These are phyloP conservation scores for Vespertilio murinus DNA, from an alignment of 2,797 vertebrate genomes.

Conservation along the genomic window DNA sequence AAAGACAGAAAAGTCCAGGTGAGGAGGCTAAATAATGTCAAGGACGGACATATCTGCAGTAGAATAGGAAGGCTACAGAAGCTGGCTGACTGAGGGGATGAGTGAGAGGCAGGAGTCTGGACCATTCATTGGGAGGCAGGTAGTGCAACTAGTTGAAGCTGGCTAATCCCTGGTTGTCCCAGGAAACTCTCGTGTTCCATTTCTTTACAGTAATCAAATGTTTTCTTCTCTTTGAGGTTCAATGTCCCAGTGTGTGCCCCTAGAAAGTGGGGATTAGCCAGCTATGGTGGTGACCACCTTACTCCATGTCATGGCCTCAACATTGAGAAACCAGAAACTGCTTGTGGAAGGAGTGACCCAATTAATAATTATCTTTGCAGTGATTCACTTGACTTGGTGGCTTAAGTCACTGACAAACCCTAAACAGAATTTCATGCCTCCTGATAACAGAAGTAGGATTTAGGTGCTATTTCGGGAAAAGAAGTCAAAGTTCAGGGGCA, in stretches of 20 bases:
- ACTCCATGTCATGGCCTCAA: fast-evolving
- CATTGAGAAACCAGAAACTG: neutral
- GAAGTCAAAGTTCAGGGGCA: neutral
- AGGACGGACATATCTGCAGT: neutral
- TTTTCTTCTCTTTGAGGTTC: neutral
- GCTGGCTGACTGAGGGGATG: neutral
- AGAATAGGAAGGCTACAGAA: neutral
- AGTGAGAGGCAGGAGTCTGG: neutral
- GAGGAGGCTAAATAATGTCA: neutral
- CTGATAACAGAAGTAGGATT: neutral
- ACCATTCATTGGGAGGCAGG: neutral
- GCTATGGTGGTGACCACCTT: neutral
- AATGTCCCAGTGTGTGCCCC: neutral
- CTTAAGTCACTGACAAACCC: no score
- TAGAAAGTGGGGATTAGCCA: no score
- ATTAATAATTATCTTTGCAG: neutral
- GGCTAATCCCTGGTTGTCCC: no score
- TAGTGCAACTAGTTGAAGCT: neutral
- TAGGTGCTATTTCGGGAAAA: neutral
- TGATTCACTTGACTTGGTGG: neutral
- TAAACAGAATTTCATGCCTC: no score
- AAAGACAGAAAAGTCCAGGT: neutral
- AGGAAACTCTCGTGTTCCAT: neutral
- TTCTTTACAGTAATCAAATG: neutral
- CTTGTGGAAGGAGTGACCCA: neutral